These are phyloP conservation scores for Amblyjoppa proteus DNA, from an alignment of 2,888 invertebrate species.

Conservation along the genomic window DNA sequence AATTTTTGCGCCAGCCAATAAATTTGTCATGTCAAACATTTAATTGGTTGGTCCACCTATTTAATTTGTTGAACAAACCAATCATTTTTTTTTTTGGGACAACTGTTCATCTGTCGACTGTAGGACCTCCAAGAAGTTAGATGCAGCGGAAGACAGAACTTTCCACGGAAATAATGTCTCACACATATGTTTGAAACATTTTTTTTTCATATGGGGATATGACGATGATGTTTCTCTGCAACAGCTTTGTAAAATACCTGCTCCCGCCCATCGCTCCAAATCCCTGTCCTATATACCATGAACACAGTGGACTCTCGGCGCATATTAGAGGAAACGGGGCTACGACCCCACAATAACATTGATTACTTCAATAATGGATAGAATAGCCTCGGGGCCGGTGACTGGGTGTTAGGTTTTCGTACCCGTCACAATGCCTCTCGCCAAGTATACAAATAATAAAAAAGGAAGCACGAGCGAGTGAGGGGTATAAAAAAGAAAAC, in stretches of 20 bases:
- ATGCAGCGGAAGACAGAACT: not conserved
- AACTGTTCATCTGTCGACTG: no score
- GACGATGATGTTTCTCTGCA: not conserved
- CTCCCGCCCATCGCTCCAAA: conserved; percentile 68
- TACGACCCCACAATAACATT: conserved; percentile 81
- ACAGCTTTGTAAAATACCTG: conserved; percentile 68
- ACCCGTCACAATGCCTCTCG: conserved; percentile 79
- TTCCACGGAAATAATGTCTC: not conserved
- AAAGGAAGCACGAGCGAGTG: conserved; percentile 39
- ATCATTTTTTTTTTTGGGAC: no score
- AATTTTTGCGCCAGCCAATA: no score
- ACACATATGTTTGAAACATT: not conserved
- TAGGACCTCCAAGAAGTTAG: no score
- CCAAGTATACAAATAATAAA: conserved; percentile 83
- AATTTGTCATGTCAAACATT: no score
- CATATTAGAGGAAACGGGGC: conserved; percentile 60
- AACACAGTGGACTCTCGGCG: conserved; percentile 75
- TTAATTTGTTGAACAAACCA: no score
- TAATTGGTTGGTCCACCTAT: no score
- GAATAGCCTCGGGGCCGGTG: conserved; percentile 82
- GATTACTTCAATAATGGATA: conserved; percentile 84
- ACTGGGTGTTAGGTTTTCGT: conserved; percentile 83
- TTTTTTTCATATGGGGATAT: not conserved
- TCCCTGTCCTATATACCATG: conserved; percentile 73
- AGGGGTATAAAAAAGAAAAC: conserved; percentile 57